Percentiles rank a stretch among this genome's conserved stretches.
Conservation (phyloP, 2,888 invertebrate species). For the Opisthograptis luteolata region DNA sequence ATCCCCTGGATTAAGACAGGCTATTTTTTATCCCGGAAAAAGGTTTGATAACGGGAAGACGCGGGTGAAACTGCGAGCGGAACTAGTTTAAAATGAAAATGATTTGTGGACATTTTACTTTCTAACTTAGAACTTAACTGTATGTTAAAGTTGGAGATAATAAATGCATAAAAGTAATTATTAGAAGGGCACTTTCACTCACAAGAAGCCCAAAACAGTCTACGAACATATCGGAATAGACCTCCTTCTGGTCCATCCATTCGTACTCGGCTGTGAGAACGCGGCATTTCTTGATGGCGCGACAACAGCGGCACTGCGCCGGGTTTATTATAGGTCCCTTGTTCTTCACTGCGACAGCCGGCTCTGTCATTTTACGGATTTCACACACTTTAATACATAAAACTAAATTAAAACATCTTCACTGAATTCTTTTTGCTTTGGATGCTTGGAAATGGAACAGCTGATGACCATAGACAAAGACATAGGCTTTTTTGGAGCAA, state of each 20-base stretch:
- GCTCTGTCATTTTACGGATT: slow-evolving; percentile 45
- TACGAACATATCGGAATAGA: slow-evolving; percentile 76
- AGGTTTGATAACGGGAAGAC: too few species aligned
- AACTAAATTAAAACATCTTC: too few species aligned
- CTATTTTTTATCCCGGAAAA: too few species aligned
- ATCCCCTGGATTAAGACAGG: too few species aligned
- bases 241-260: slow-evolving; percentile 67
- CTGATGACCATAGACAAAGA: too few species aligned
- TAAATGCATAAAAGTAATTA: background rate
- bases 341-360: slow-evolving; percentile 37
- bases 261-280: slow-evolving; percentile 68
- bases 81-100: too few species aligned
- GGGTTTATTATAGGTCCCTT: slow-evolving; percentile 71
- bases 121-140: too few species aligned
- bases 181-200: slow-evolving; percentile 40
- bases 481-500: too few species aligned
- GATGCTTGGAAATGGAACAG: too few species aligned
- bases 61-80: too few species aligned
- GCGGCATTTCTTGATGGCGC: slow-evolving; percentile 75
- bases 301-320: slow-evolving; percentile 72
- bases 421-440: too few species aligned
- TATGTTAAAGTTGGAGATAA: background rate
- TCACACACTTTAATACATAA: slow-evolving; percentile 8
- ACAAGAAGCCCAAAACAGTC: slow-evolving; percentile 76
- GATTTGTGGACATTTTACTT: too few species aligned